Evolutionary conservation across 2,797 vertebrate genomes (phyloP).

Genomic region (Enteromius treurensis): DNA sequence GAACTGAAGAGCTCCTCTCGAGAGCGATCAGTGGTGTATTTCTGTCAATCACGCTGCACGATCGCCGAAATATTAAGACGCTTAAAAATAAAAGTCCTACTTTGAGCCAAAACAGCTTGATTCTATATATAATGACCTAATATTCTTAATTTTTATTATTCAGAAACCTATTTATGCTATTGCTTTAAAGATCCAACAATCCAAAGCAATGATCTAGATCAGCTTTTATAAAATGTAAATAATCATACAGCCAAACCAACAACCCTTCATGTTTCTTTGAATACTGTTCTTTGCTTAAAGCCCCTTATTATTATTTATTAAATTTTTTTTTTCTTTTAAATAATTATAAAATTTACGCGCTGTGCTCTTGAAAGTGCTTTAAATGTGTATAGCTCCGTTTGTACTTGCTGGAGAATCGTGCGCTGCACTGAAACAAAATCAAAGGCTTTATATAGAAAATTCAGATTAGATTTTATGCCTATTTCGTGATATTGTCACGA

Average conservation of each 20-base stretch:
- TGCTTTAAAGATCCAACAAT: conserved; percentile 8
- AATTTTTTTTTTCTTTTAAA: neutral
- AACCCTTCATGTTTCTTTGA: neutral
- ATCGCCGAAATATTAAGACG: neutral
- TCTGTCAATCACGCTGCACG: conserved; percentile 20
- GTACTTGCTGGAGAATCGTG: neutral
- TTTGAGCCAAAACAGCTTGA: neutral
- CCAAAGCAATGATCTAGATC: neutral
- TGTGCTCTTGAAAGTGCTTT: neutral
- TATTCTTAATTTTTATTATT: neutral
- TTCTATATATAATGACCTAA: neutral
- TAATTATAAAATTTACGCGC: neutral
- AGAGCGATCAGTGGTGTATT: conserved; percentile 23
- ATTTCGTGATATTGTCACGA: too few species aligned
- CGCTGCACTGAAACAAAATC: conserved; percentile 7
- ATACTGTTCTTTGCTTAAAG: neutral
- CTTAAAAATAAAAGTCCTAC: conserved; percentile 11
- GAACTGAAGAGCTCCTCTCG: neutral
- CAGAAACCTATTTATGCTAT: neutral
- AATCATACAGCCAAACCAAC: neutral
- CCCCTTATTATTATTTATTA: neutral
- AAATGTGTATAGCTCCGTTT: conserved; percentile 4
- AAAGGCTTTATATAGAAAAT: conserved; percentile 18
- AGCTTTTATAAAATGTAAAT: neutral
- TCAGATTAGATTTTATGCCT: too few species aligned